Evolutionary conservation across 2,888 invertebrate genomes (phyloP).

Genomic region (Linyphia triangularis): DNA sequence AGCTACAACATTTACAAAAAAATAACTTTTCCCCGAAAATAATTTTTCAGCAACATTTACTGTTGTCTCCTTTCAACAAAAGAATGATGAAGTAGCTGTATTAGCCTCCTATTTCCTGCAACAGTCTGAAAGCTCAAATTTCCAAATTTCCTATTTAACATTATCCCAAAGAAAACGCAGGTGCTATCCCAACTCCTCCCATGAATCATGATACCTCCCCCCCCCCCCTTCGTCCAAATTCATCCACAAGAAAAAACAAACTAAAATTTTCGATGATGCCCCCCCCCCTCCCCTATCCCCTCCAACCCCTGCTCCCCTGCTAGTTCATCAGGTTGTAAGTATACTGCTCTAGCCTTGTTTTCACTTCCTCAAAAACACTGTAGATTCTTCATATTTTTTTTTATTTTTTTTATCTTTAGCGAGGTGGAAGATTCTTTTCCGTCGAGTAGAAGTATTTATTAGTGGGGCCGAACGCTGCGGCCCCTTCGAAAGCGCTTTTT

Average conservation of each 20-base stretch:
- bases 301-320: conserved; percentile 6
- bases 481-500: neutral
- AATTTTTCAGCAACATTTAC: no score
- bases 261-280: neutral
- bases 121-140: conserved; percentile 44
- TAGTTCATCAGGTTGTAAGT: conserved; percentile 50
- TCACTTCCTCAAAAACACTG: conserved; percentile 32
- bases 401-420: neutral
- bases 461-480: conserved; percentile 13
- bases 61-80: neutral
- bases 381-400: neutral
- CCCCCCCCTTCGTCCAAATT: conserved; percentile 15
- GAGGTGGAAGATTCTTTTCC: neutral
- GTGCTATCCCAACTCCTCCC: conserved; percentile 60
- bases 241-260: conserved; percentile 40
- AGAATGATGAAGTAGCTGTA: conserved; percentile 35
- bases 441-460: conserved; percentile 54
- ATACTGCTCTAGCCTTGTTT: conserved; percentile 27
- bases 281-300: neutral
- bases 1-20: no score
- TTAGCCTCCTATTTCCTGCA: conserved; percentile 22
- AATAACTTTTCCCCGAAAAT: no score
- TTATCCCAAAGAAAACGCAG: conserved; percentile 33
- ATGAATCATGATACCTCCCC: conserved; percentile 47
- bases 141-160: conserved; percentile 57